A percentile compares a stretch with the other conserved stretches of the same genome.
phyloP scores from a whole-genome alignment of 1,140 invertebrate genomes.

The Pararge aegeria region DNA sequence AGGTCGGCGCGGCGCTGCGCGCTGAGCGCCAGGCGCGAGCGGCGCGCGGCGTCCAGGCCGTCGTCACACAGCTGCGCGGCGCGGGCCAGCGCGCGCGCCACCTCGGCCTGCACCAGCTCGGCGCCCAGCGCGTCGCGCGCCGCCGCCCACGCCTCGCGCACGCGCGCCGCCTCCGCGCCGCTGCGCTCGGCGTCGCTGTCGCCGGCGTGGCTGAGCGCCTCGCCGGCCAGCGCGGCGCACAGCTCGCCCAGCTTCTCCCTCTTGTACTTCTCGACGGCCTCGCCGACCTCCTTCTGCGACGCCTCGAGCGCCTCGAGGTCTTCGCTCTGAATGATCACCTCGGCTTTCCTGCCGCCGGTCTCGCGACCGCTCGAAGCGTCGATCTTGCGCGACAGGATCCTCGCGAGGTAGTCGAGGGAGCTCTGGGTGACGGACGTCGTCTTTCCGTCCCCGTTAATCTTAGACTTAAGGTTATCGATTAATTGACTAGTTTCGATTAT shows the following conservation, averaged over 20 bases:
- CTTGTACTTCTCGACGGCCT: constrained; percentile 83
- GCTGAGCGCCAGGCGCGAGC: constrained; percentile 79
- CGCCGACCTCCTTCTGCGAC: constrained; percentile 82
- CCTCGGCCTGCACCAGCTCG: constrained; percentile 86
- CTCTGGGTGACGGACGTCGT: constrained; percentile 76
- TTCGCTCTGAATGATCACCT: constrained; percentile 64
- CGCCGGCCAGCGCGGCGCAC: constrained; percentile 83
- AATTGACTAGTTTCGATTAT: constrained; percentile 87
- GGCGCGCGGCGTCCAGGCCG: constrained; percentile 71
- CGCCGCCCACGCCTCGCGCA: constrained; percentile 84
- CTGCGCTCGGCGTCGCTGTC: constrained; percentile 55
- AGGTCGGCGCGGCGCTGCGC: constrained; percentile 82
- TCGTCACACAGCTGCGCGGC: constrained; percentile 84
- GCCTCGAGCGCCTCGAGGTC: constrained; percentile 81
- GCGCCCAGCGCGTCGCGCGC: constrained; percentile 86
- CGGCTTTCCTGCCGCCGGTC: constrained; percentile 44
- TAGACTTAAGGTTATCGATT: constrained; percentile 84
- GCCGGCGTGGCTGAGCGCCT: constrained; percentile 81
- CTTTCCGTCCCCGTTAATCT: constrained; percentile 81
- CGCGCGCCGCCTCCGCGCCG: constrained; percentile 62
- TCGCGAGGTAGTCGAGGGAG: constrained; percentile 83
- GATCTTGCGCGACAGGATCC: constrained; percentile 83
- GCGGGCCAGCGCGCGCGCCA: constrained; percentile 84
- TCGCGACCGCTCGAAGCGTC: constrained; percentile 58
- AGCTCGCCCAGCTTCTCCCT: constrained; percentile 84